phyloP scores from a whole-genome alignment of 2,888 invertebrate genomes.

The Heliothis peltigera region DNA sequence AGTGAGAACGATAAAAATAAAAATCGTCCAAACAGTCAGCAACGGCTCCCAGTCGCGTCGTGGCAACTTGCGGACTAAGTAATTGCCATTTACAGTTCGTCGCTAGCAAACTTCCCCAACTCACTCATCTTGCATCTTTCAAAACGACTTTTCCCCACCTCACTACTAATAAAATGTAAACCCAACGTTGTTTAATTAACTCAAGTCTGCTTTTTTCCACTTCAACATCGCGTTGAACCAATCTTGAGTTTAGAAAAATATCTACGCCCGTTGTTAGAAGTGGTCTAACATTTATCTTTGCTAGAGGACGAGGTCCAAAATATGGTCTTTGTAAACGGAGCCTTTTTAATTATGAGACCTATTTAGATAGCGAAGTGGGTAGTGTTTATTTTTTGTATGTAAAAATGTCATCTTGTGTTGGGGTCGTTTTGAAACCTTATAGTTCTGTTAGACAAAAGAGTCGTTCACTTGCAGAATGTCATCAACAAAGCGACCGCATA shows the following conservation, averaged over 20 bases:
- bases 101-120: constrained; percentile 73
- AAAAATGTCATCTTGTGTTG: constrained; percentile 7
- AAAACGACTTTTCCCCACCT: constrained; percentile 53
- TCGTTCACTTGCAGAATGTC: constrained; percentile 64
- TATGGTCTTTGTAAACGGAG: constrained; percentile 35
- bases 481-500: constrained; percentile 69
- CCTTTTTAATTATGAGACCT: constrained; percentile 46
- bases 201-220: constrained; percentile 33
- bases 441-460: constrained; percentile 55
- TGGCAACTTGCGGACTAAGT: constrained; percentile 78
- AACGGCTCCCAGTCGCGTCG: constrained; percentile 72
- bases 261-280: constrained; percentile 37
- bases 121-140: constrained; percentile 72
- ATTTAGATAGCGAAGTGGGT: constrained; percentile 9
- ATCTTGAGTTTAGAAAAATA: constrained; percentile 42
- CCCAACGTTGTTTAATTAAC: constrained; percentile 51
- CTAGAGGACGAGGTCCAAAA: constrained; percentile 21
- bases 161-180: constrained; percentile 45
- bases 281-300: constrained; percentile 35
- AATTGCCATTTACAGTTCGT: constrained; percentile 83
- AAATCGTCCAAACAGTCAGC: constrained; percentile 62
- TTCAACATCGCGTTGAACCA: constrained; percentile 32
- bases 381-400: constrained; percentile 19
- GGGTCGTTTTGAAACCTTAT: constrained; percentile 45
- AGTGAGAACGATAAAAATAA: constrained; percentile 64